Evolutionary conservation across 2,113 vertebrate genomes (phyloP).

Genomic region (Boleophthalmus pectinirostris): DNA sequence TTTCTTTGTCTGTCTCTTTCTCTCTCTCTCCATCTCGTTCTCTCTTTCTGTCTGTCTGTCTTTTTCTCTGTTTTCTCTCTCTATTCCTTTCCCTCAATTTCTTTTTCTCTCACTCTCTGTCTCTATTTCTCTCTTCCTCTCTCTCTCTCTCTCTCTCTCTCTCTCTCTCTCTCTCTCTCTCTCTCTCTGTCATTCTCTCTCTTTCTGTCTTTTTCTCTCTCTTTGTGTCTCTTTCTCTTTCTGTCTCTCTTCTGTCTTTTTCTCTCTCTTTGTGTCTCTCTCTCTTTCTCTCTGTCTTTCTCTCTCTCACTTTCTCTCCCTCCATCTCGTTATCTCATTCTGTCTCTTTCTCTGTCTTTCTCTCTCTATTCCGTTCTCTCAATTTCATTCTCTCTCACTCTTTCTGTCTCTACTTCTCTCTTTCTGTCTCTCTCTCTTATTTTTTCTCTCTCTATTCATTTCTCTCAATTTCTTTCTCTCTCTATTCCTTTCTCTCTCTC

Average conservation of each 20-base stretch:
- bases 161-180: constrained; percentile 64
- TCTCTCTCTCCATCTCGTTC: constrained; percentile 54
- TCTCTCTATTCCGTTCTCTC: constrained; percentile 62
- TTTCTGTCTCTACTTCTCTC: constrained; percentile 53
- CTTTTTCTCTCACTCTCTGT: constrained; percentile 64
- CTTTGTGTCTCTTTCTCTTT: constrained; percentile 62
- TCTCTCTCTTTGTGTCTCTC: constrained; percentile 46
- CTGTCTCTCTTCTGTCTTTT: constrained; percentile 56
- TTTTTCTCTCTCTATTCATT: no score
- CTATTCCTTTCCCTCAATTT: no score
- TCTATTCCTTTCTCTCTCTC: constrained; percentile 43
- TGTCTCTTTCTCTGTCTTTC: constrained; percentile 53
- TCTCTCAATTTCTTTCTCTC: constrained; percentile 64
- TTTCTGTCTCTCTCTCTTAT: constrained; percentile 62
- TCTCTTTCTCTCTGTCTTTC: constrained; percentile 63
- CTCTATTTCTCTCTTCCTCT: constrained; percentile 44
- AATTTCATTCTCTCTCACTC: constrained; percentile 66
- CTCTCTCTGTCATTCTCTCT: constrained; percentile 44
- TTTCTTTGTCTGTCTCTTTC: no score
- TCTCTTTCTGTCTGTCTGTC: constrained; percentile 44
- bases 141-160: constrained; percentile 60
- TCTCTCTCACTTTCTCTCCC: constrained; percentile 62
- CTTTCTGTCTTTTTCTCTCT: constrained; percentile 63
- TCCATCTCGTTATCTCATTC: constrained; percentile 48
- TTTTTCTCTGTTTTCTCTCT: constrained; percentile 62